Conservation (phyloP, 2,113 vertebrate species). For the Rhizomys pruinosus region DNA sequence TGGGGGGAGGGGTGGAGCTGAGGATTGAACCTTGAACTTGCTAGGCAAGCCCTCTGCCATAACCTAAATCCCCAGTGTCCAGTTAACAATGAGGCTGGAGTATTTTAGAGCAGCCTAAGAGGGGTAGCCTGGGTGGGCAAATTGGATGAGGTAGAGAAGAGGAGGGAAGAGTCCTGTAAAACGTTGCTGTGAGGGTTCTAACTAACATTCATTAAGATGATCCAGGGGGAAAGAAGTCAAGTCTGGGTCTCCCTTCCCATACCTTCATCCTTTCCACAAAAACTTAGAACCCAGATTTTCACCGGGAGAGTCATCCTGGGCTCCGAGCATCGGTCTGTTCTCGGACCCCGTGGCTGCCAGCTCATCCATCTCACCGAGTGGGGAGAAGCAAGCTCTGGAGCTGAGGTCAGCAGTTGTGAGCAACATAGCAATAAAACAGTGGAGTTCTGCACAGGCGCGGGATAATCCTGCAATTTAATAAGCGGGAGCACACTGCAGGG, state of each 20-base stretch:
- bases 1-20: no score
- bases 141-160: not conserved
- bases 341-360: not conserved
- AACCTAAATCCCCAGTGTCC: not conserved
- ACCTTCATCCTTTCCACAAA: not conserved
- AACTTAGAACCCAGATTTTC: not conserved
- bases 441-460: not conserved
- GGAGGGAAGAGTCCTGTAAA: not conserved
- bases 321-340: not conserved
- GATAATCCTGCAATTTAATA: constrained; percentile 35
- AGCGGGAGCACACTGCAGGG: not conserved
- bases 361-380: constrained; percentile 23
- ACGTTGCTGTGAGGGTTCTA: not conserved
- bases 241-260: not conserved
- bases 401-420: constrained; percentile 72
- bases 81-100: not conserved
- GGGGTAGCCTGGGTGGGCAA: not conserved
- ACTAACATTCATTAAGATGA: not conserved
- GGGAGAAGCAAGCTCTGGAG: not conserved
- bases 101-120: not conserved
- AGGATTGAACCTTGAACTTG: no score
- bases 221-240: not conserved
- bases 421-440: constrained; percentile 39
- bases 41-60: no score
- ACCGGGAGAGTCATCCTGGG: not conserved